phyloP scores from a whole-genome alignment of 2,888 invertebrate genomes.

The Lordiphosa fenestrarum region DNA sequence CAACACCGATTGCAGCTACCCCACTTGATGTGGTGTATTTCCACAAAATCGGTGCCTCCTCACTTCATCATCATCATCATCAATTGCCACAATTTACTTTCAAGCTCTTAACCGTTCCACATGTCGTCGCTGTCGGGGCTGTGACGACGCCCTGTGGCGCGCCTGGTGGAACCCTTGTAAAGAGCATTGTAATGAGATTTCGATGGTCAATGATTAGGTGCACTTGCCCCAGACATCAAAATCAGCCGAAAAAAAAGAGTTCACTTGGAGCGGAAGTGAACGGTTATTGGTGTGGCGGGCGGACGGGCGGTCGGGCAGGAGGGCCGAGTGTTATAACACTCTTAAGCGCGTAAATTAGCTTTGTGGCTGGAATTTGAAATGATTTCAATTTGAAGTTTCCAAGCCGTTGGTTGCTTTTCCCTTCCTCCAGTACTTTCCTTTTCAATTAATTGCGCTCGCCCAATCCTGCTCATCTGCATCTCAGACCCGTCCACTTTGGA shows the following conservation, averaged over 20 bases:
- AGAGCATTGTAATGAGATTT: conserved; percentile 17
- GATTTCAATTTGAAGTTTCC: conserved; percentile 58
- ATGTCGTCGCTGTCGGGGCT: conserved; percentile 14
- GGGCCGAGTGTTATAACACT: conserved; percentile 49
- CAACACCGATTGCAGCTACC: neutral
- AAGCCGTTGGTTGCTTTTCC: too few species aligned
- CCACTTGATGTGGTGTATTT: conserved; percentile 2
- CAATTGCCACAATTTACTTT: conserved; percentile 62
- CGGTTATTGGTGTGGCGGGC: conserved; percentile 41
- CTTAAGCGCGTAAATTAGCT: conserved; percentile 68
- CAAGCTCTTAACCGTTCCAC: conserved; percentile 39
- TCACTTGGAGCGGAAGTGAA: conserved; percentile 55
- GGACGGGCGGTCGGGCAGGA: conserved; percentile 21
- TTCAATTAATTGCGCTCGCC: conserved; percentile 60
- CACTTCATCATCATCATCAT: conserved; percentile 1
- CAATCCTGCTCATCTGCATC: conserved; percentile 37
- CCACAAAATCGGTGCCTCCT: conserved; percentile 20
- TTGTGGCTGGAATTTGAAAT: conserved; percentile 53
- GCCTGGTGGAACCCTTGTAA: conserved; percentile 31
- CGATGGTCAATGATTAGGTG: conserved; percentile 15
- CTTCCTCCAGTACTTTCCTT: conserved; percentile 53
- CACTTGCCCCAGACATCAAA: conserved; percentile 20
- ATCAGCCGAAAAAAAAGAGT: neutral
- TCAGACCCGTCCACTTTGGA: conserved; percentile 9
- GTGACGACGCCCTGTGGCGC: conserved; percentile 33